Evolutionary conservation across 2,113 vertebrate species (phyloP).

Genomic region (Corvus cornix): DNA sequence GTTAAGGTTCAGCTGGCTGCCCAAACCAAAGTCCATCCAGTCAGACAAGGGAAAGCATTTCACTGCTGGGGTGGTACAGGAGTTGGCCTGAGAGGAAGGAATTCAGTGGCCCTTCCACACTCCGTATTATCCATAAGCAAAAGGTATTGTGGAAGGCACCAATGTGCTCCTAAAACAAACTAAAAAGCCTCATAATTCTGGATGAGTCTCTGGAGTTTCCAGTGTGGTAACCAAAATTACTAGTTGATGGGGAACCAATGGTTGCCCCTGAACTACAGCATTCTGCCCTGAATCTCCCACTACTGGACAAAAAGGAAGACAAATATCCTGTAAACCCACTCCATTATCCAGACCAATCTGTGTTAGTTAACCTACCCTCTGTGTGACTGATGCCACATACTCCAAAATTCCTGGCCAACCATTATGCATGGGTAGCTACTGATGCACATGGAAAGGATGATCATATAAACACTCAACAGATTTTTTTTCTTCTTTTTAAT

Average conservation of each 20-base stretch:
- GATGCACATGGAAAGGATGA: background rate
- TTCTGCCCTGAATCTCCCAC: background rate
- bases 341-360: background rate
- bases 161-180: background rate
- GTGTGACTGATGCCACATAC: background rate
- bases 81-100: background rate
- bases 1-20: background rate
- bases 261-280: background rate
- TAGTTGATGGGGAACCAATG: background rate
- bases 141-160: background rate
- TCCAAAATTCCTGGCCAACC: background rate
- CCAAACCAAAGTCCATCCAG: background rate
- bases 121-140: background rate
- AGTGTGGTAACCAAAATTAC: background rate
- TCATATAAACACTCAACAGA: no score
- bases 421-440: background rate
- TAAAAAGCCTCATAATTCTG: background rate
- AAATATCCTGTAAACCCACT: background rate
- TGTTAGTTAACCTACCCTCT: background rate
- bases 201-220: background rate
- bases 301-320: background rate
- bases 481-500: background rate
- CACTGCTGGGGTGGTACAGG: rapidly evolving
- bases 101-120: background rate
- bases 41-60: rapidly evolving